These are phyloP conservation scores for Agonopterix heracliana DNA, from an alignment of 2,888 invertebrate species.

Conservation along the genomic window DNA sequence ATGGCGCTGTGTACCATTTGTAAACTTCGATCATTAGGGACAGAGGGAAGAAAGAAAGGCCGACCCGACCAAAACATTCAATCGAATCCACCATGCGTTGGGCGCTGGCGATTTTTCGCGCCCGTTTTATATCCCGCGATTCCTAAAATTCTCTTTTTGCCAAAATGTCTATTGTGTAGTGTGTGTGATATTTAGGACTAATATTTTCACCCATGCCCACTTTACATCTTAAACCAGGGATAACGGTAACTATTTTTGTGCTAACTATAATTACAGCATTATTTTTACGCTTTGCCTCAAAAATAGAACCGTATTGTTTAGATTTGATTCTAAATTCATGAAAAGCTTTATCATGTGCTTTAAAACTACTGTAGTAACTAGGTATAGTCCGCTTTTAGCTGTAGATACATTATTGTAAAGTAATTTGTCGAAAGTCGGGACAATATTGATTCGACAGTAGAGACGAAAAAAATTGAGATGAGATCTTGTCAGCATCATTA, in stretches of 20 bases:
- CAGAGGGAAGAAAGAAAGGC: constrained; percentile 12
- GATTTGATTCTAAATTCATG: not conserved
- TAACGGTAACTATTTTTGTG: constrained; percentile 53
- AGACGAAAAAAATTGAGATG: too few relatives aligned
- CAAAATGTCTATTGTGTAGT: constrained; percentile 44
- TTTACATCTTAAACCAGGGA: constrained; percentile 68
- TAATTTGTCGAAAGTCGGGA: too few relatives aligned
- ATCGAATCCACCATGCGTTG: constrained; percentile 52
- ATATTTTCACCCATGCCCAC: constrained; percentile 58
- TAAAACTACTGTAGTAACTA: too few relatives aligned
- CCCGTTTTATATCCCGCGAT: constrained; percentile 41
- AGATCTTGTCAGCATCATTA: too few relatives aligned
- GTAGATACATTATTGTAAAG: too few relatives aligned
- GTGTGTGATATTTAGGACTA: constrained; percentile 30
- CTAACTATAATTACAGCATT: constrained; percentile 21
- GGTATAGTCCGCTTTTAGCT: too few relatives aligned
- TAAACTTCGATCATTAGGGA: constrained; percentile 46
- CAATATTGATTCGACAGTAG: too few relatives aligned
- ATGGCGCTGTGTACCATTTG: constrained; percentile 31
- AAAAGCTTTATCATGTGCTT: not conserved
- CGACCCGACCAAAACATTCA: constrained; percentile 58
- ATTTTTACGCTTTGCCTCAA: constrained; percentile 38
- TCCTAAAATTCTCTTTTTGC: constrained; percentile 24
- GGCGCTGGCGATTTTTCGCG: constrained; percentile 53
- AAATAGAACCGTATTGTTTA: constrained; percentile 35